Evolutionary conservation across 2,113 vertebrate genomes (phyloP), one percentile per base, ranked within the genome.

Genomic region (Sturnira hondurensis): DNA sequence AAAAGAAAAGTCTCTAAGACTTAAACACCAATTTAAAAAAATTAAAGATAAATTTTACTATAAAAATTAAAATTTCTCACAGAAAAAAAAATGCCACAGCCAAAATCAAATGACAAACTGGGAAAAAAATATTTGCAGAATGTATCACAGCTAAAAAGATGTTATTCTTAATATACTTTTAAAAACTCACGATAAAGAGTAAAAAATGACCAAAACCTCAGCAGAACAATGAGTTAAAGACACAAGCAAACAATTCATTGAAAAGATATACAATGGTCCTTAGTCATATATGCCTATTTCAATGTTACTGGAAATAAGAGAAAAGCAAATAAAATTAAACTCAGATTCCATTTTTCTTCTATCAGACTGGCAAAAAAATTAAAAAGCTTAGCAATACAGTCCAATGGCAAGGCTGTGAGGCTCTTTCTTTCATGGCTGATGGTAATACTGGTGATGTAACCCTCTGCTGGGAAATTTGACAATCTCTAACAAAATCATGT

Each of bases 301-400:
- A 70, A 16, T 83, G 93, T 78, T 92, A 86, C 47, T 86, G 33
- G 82, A 43, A 84, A n/a, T 84, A 83, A 92, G 22, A 89, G 33
- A 88, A 96, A 92, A 73, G 16, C 24, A 96, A 89, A 54, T 68
- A 83, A 92, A 96, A 95, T 83, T 56, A 84, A 12, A 78, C 83
- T 67, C 12, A 33, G 4, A 70, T 61, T 28, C 11, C 33, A 38
- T 84, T 92, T 82, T 28, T 93, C n/a, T 74, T 74, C 58, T 58
- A 63, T 74, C 28, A 70, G 45, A 71, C 38, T 93, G 54, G 73
- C 41, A 93, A 89, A 71, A 71, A 76, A 65, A 31, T 47, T 74
- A 5, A 56, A 85, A 81, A 76, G 19, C 47, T 89, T 94, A 41
- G 80, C 74, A 84, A 43, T 26, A 56, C 13, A 80, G 28, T 85